Base-by-base conservation (phyloP, 2,888 invertebrate species). In the Carpatolechia fugitivella region DNA sequence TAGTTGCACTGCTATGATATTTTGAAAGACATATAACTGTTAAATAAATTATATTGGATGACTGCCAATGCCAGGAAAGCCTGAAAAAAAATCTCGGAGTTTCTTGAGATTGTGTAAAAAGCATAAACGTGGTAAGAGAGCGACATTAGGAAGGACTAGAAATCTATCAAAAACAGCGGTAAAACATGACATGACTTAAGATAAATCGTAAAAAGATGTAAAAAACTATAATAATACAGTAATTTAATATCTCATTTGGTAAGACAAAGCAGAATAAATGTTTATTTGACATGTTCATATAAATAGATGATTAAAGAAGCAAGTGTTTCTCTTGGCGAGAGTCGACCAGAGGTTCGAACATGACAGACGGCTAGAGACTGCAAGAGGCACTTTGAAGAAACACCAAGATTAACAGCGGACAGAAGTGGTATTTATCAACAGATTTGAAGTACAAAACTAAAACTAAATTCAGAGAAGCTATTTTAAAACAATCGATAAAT, bases 1-100 rank as follows among this genome's bases (percentile, higher is more conserved):
- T 61, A 60, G 66, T 62, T 81, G 80, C 79, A 80, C 66, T 72
- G 61, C 55, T 44, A 70, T 62, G 71, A 78, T 78, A 76, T 80
- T 79, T 75, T 77, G 74, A 80, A 82, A 81, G 75, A 79, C 71
- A 72, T 78, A 78, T 78, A 78, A 79, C 78, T 66, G 75, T 72
- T 73, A 65, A 74, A 84, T 80, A 82, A 82, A 85, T 82, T 78
- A 78, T 72, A 68, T 76, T 86, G 85, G 84, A 77, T 52, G 41
- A 18, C 38, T 58, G 83, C 85, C 85, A 86, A 74, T 64, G 68
- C 61, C 68, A 69, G 66, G 61, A 61, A 61, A 61, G 65, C 58
- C 61, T 59, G 49, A 47, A n/a, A 56, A 56, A 47, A 59, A 54
- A 52, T 46, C 46, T 38, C 14, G 18, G 33, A 56, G 38, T 54